Evolutionary conservation across 2,113 vertebrate species (phyloP).

Genomic region (Candoia aspera): DNA sequence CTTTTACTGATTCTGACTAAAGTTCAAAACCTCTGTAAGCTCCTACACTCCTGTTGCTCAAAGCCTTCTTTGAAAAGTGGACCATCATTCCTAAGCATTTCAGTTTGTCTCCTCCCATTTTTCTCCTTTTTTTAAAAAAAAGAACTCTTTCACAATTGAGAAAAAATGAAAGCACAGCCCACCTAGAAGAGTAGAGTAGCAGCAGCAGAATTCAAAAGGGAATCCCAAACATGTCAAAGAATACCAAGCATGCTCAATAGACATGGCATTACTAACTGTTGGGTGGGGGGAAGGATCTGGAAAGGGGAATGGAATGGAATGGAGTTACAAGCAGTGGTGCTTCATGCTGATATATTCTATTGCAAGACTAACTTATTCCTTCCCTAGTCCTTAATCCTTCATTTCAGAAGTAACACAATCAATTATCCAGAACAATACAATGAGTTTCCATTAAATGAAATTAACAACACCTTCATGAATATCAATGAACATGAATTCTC

Average conservation of each 20-base stretch:
- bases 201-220: background rate
- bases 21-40: background rate
- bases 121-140: background rate
- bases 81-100: background rate
- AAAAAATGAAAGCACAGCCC: background rate
- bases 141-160: background rate
- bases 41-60: background rate
- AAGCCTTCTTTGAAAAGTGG: background rate
- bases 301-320: background rate
- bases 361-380: background rate
- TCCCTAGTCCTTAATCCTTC: background rate
- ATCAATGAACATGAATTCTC: background rate
- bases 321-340: background rate
- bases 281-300: no score
- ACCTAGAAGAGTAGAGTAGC: background rate
- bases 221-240: background rate
- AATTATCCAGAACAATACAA: rapidly evolving
- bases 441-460: background rate
- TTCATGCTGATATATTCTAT: background rate
- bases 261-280: background rate
- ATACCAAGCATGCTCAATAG: background rate
- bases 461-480: background rate
- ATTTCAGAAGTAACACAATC: background rate
- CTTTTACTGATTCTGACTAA: background rate
- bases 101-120: background rate